These are phyloP conservation scores for Festucalex cinctus DNA, from an alignment of 2,113 vertebrate species.

Conservation along the genomic window DNA sequence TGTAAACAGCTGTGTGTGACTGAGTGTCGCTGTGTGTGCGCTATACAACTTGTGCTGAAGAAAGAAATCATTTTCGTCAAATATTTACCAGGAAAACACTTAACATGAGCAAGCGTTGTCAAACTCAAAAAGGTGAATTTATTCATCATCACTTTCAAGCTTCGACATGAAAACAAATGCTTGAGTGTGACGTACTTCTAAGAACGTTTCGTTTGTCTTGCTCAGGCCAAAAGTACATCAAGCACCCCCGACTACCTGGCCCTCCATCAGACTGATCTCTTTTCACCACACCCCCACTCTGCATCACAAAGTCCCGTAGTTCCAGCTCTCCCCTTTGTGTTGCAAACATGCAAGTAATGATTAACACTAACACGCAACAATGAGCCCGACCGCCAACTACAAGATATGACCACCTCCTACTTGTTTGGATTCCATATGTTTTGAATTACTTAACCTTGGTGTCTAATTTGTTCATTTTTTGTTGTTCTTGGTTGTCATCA, in stretches of 20 bases:
- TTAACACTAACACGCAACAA: constrained; percentile 75
- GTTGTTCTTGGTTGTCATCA: too few species aligned
- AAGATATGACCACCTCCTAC: background rate
- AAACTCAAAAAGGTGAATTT: too few species aligned
- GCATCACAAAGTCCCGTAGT: constrained; percentile 68
- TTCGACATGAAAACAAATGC: too few species aligned
- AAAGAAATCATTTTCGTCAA: too few species aligned
- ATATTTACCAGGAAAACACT: too few species aligned
- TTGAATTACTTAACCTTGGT: too few species aligned
- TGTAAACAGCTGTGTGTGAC: constrained; percentile 65
- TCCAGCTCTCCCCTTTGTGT: constrained; percentile 57
- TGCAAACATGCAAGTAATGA: constrained; percentile 69
- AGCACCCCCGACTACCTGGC: background rate
- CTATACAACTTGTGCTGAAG: background rate
- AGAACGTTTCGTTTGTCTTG: too few species aligned
- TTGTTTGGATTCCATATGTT: background rate
- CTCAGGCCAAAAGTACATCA: background rate
- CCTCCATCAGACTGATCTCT: constrained; percentile 41
- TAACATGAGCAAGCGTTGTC: too few species aligned
- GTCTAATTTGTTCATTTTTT: too few species aligned
- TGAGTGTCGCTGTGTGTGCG: constrained; percentile 2
- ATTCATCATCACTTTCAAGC: too few species aligned
- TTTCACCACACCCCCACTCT: constrained; percentile 43
- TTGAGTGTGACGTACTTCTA: too few species aligned
- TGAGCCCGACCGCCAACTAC: constrained; percentile 17